Base-by-base conservation (phyloP, 2,797 vertebrate species). In the Rhynchotus rufescens region DNA sequence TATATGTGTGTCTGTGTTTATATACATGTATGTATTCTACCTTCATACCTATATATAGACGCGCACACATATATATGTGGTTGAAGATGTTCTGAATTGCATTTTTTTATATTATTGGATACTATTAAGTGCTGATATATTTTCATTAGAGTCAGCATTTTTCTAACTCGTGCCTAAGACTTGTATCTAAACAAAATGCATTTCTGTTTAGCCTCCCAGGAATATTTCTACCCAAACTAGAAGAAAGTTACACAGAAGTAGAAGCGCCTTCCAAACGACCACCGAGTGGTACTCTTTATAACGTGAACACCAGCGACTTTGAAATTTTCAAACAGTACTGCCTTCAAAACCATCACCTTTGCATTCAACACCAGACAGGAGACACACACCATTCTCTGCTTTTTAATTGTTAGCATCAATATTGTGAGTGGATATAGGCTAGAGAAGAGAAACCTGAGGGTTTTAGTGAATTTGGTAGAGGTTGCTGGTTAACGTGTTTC, bases 251-350 rank as follows among this genome's bases (percentile, higher is more conserved):
- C 83, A 88, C 83, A 89, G 89, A 91, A 94, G 86, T 86, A 98
- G 97, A 98, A 98, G 98, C 98, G 96, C 98, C 98, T 98, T 98
- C 95, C 96, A 93, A 89, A 93, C 92, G 94, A 95, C 96, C 97
- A 98, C 97, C 93, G 83, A 80, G 95, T 97, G 97, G 97, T 96
- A 94, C 96, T 94, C 84, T 94, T 94, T 97, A 61, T 97, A 96
- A 96, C 88, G 65, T 74, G 91, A 97, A 97, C 98, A 99, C 98
- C 99, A 99, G 99, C 98, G 97, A 97, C 92, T 96, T 93, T 96
- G 77, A 88, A 82, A 93, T 94, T 91, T 88, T 86, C 90, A 96
- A 93, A 95, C 54, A 74, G 95, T 95, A 96, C 95, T 96, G 95
- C 97, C 96, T 97, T 97, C 4, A 10, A 95, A 97, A 94, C 92